These are phyloP conservation scores for Drosophila sproati DNA, from an alignment of 1,140 invertebrate species.

Conservation along the genomic window DNA sequence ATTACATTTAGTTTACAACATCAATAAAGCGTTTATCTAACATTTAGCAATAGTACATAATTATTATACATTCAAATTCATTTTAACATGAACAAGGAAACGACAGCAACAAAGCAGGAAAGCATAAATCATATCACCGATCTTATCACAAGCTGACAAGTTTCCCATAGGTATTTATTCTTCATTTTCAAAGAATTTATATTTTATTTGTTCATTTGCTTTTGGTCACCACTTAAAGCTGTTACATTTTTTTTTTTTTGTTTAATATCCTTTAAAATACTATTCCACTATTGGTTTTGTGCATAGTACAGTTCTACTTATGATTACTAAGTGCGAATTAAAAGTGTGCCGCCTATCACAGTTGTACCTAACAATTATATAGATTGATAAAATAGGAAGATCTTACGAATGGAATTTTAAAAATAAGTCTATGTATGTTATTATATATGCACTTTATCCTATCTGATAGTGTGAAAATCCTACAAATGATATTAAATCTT, in stretches of 20 bases:
- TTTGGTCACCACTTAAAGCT: constrained; percentile 25
- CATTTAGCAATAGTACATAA: constrained; percentile 27
- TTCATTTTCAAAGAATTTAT: constrained; percentile 10
- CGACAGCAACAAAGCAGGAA: constrained; percentile 36
- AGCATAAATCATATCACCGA: constrained; percentile 36
- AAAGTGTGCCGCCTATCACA: constrained; percentile 19
- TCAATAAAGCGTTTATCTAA: constrained; percentile 59
- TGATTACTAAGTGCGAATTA: background rate
- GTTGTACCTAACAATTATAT: constrained; percentile 12
- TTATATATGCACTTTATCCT: background rate
- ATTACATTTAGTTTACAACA: constrained; percentile 68
- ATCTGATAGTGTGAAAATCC: background rate
- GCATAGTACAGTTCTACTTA: constrained; percentile 10
- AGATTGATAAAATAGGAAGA: constrained; percentile 5
- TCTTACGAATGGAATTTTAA: background rate
- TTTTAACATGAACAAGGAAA: constrained; percentile 31
- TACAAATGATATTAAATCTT: too few species aligned
- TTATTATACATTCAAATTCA: constrained; percentile 32
- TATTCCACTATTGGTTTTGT: background rate
- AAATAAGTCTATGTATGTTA: too few species aligned
- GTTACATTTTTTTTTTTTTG: background rate
- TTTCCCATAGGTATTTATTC: constrained; percentile 7
- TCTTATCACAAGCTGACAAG: constrained; percentile 35
- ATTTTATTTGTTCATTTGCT: constrained; percentile 4
- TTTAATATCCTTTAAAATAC: background rate